Conservation (phyloP, 1,140 invertebrate genomes). For the Hycleus phaleratus region DNA sequence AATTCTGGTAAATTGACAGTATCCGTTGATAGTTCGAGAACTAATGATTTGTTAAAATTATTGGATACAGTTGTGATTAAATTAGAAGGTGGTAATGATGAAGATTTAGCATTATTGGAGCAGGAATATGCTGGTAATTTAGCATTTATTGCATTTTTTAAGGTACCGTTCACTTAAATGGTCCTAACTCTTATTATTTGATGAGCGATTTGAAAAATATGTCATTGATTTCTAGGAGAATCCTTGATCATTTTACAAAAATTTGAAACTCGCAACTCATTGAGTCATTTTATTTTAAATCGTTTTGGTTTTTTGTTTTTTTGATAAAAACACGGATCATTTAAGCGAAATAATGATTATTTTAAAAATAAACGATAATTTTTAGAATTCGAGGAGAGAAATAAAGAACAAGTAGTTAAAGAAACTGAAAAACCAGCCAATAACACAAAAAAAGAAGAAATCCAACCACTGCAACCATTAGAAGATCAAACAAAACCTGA, state of each 20-base stretch:
- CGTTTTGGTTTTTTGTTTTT: too few species aligned
- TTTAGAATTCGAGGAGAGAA: constrained; percentile 41
- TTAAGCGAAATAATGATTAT: neutral
- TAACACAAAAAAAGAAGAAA: constrained; percentile 34
- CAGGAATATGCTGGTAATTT: constrained; percentile 37
- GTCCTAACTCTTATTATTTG: too few species aligned
- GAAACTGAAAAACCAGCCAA: constrained; percentile 38
- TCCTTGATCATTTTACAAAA: too few species aligned
- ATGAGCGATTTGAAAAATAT: too few species aligned
- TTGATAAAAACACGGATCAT: too few species aligned
- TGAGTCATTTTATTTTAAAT: too few species aligned
- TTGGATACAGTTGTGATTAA: constrained; percentile 96
- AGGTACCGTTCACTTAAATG: too few species aligned
- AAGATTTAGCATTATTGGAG: constrained; percentile 82
- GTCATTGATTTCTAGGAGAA: too few species aligned
- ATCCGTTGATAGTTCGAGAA: constrained; percentile 84
- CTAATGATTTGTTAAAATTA: constrained; percentile 77
- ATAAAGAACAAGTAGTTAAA: constrained; percentile 38
- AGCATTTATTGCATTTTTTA: too few species aligned
- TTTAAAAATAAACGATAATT: constrained; percentile 1
- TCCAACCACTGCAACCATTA: neutral
- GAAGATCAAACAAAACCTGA: constrained; percentile 39
- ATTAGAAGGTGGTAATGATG: constrained; percentile 93
- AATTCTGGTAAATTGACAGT: constrained; percentile 62
- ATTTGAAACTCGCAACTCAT: too few species aligned